Evolutionary conservation across 2,113 vertebrate species (phyloP), one percentile per base, ranked within the genome.

Genomic region (Mustela nigripes): DNA sequence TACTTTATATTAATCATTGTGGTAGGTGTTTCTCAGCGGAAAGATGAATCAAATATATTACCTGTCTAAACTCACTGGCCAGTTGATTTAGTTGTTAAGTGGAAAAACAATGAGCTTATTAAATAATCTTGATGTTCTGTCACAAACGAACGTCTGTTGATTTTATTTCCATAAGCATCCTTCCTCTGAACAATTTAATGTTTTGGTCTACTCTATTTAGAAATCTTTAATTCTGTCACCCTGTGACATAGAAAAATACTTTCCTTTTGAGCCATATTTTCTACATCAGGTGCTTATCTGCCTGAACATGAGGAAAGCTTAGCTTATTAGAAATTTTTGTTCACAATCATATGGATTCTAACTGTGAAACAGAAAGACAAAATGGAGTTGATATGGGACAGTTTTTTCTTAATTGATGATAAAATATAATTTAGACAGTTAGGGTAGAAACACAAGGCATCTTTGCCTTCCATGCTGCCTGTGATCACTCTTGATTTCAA

Each of bases 301-400:
- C 28, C 16, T 89, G 45, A 91, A 86, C 19, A 71, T 0, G 2
- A 83, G n/a, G 63, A n/a, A 3, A 94, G 15, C 22, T 94, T 80
- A 81, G 76, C 26, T 80, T 95, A 42, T 39, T 79, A 86, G 71
- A 82, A 65, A 21, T 62, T 12, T 87, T 96, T 89, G 19, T 11
- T 78, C 14, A 11, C 53, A 19, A 95, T 11, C 12, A 71, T 48
- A 93, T 4, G 11, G 53, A 84, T 36, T 76, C 45, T 83, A 83
- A 82, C 22, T 90, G 67, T 90, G 62, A 95, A 84, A 89, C 39
- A 94, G 26, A 74, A 94, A 95, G 36, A 79, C 8, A 81, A 56
- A 90, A 80, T 45, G 24, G 39, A 39, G 2, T 36, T 80, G 79
- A 16, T 9, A 28, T 39, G 16, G 76, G 60, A 24, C 7, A 74